Evolutionary conservation across 2,113 vertebrate species (phyloP).

Genomic region (Saccopteryx leptura): DNA sequence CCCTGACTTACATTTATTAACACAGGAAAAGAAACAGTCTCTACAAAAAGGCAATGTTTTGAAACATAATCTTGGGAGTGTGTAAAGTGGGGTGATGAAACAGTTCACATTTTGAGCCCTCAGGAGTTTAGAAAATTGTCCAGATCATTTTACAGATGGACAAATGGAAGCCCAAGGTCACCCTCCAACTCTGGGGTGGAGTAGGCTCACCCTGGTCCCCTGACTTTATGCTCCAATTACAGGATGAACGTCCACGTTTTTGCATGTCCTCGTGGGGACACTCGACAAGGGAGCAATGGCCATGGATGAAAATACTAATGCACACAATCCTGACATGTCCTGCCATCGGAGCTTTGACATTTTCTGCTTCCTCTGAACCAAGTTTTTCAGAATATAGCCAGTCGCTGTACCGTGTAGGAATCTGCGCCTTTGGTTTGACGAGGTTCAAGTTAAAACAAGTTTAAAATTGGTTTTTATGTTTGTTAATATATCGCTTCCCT

Average conservation of each 20-base stretch:
- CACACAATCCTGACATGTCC: not conserved
- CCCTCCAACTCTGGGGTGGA: not conserved
- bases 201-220: not conserved
- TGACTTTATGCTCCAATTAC: not conserved
- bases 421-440: constrained; percentile 35
- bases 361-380: not conserved
- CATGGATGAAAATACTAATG: not conserved
- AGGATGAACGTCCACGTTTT: not conserved
- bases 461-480: constrained; percentile 27
- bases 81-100: constrained; percentile 61
- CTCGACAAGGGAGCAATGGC: not conserved
- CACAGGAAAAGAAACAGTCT: not conserved
- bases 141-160: not conserved
- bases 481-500: not conserved
- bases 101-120: not conserved
- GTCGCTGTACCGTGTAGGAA: not conserved
- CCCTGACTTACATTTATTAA: constrained; percentile 36
- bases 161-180: not conserved
- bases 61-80: constrained; percentile 47
- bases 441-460: not conserved
- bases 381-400: not conserved
- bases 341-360: not conserved
- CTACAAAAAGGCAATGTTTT: constrained; percentile 27
- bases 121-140: not conserved
- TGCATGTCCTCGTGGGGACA: not conserved